Evolutionary conservation across 1,140 invertebrate genomes (phyloP), one percentile per base, ranked within the genome.

Genomic region (Lordiphosa clarofinis): DNA sequence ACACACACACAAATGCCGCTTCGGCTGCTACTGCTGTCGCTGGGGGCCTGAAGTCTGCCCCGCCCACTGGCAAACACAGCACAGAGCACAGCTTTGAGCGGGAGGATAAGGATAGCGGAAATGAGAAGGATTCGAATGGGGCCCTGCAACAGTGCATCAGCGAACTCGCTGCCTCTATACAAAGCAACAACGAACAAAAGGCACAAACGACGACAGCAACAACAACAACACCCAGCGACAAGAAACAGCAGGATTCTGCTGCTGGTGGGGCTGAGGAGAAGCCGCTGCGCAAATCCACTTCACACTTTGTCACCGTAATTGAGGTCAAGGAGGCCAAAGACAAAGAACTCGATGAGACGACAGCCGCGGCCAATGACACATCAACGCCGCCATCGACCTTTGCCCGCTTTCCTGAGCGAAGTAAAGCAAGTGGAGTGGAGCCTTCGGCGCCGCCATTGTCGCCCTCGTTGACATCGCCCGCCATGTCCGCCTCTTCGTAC

Each of bases 301-400:
- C 94, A 88, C 94, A 95, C 90, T 96, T 96, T 90, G 92, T 96
- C 58, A 96, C 95, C 55, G 95, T 96, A 44, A 96, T 96, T 64
- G 94, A 96, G 92, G 95, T 96, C 2, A 96, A 95, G 89, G 92
- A 88, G 59, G 68, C 68, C 86, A 89, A 91, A 78, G 76, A 78
- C 55, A 87, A 78, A 49, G 78, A 75, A 28, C 58, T 42, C 42
- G 70, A 73, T 55, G 67, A 76, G 24, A 21, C 46, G 35, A 53
- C 47, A 36, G n/a, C 47, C 43, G 44, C 57, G 49, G 39, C 43
- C 24, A 33, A 37, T 33, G 56, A 56, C 13, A 36, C 61, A 10
- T 19, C 68, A 12, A 63, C 72, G 42, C 43, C 79, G 6, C 60
- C 71, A 52, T 81, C 79, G 13, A 86, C 74, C 56, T 86, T 86